phyloP scores from a whole-genome alignment of 2,888 invertebrate species.

The Heliconius cydno region DNA sequence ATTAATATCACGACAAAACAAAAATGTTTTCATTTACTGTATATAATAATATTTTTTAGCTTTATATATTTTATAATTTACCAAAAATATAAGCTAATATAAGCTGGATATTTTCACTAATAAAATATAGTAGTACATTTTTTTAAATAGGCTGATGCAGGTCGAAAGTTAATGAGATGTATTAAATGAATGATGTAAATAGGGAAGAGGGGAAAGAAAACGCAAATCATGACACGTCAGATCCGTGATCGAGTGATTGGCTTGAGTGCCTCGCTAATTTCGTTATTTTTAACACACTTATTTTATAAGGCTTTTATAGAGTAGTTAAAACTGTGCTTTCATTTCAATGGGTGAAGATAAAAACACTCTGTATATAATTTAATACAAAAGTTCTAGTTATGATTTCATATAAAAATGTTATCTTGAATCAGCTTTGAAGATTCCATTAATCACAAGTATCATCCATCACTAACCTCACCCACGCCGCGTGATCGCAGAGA shows the following conservation, averaged over 20 bases:
- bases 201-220: constrained; percentile 3
- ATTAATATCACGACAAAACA: too few relatives aligned
- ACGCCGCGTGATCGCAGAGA: constrained; percentile 15
- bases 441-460: constrained; percentile 12
- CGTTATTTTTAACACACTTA: background rate
- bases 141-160: background rate
- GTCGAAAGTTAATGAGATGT: constrained; percentile 11
- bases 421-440: background rate
- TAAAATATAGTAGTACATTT: background rate
- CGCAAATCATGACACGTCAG: background rate
- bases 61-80: background rate
- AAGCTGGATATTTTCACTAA: background rate
- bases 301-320: too few relatives aligned
- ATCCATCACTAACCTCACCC: constrained; percentile 6
- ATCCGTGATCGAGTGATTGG: background rate
- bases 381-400: too few relatives aligned
- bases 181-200: constrained; percentile 18
- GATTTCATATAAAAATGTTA: background rate
- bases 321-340: too few relatives aligned
- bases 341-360: too few relatives aligned
- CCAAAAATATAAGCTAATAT: background rate
- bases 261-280: background rate
- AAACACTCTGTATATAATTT: too few relatives aligned
- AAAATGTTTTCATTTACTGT: too few relatives aligned
- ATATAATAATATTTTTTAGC: too few relatives aligned